Percentiles rank a stretch among this genome's conserved stretches.
Evolutionary conservation across 2,797 vertebrate genomes (phyloP).

Genomic region (Scleropages formosus): DNA sequence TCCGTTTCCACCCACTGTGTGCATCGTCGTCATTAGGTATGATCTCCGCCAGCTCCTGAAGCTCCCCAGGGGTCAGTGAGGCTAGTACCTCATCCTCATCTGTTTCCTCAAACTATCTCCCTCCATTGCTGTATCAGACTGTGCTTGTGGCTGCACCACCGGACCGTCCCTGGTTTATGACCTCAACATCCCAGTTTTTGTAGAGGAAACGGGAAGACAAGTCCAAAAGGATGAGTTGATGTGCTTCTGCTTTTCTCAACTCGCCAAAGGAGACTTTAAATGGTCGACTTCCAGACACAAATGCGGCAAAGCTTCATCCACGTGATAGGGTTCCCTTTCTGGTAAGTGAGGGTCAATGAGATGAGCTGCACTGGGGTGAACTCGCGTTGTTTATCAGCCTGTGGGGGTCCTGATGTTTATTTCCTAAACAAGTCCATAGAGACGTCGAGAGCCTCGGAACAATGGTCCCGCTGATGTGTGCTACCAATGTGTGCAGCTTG

Average conservation of each 20-base stretch:
- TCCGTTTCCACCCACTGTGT: slow-evolving; percentile 87
- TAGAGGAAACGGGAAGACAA: background rate
- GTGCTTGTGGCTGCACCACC: too few species aligned
- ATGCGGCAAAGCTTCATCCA: slow-evolving; percentile 73
- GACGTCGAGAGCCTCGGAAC: too few species aligned
- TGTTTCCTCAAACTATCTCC: too few species aligned
- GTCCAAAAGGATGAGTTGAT: slow-evolving; percentile 67
- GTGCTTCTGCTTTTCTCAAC: too few species aligned
- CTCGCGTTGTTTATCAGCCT: too few species aligned
- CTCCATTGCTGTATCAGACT: background rate
- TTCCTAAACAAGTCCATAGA: too few species aligned
- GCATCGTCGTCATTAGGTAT: slow-evolving; percentile 86
- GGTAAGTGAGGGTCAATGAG: slow-evolving; percentile 79
- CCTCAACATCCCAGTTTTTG: too few species aligned
- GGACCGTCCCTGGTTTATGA: background rate
- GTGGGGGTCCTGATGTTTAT: too few species aligned
- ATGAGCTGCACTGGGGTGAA: too few species aligned
- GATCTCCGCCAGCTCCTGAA: slow-evolving; percentile 88
- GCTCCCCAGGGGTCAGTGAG: slow-evolving; percentile 87
- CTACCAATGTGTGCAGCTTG: too few species aligned
- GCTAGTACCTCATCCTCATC: slow-evolving; percentile 94
- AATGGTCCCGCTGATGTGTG: too few species aligned
- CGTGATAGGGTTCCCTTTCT: slow-evolving; percentile 89
- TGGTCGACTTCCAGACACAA: slow-evolving; percentile 69
- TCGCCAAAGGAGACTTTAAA: too few species aligned